Percentiles rank a stretch among this genome's conserved stretches.
Evolutionary conservation across 2,888 invertebrate species (phyloP).

Genomic region (Hemicrepidius hirtus): DNA sequence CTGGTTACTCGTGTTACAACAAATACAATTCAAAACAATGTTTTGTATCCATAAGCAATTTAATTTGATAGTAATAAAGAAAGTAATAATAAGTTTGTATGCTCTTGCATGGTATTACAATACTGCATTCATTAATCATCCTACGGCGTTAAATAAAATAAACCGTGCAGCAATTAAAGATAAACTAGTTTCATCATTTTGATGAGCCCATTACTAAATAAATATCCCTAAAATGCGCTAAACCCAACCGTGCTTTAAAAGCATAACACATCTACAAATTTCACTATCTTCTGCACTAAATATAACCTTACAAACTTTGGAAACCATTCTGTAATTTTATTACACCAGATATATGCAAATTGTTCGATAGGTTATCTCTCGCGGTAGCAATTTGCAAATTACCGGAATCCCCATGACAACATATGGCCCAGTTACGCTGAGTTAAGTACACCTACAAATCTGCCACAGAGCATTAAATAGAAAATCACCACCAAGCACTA

Average conservation of each 20-base stretch:
- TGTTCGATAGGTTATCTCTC: slow-evolving; percentile 41
- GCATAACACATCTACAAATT: slow-evolving; percentile 7
- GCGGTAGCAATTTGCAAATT: slow-evolving; percentile 48
- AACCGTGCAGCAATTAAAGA: too few species aligned
- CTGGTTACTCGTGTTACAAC: too few species aligned
- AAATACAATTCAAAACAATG: too few species aligned
- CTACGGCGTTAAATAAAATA: too few species aligned
- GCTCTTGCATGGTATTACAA: too few species aligned
- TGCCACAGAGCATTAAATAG: slow-evolving; percentile 13
- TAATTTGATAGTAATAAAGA: too few species aligned
- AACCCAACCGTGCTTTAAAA: neutral
- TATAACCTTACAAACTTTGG: slow-evolving; percentile 17
- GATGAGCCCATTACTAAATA: neutral
- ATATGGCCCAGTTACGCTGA: slow-evolving; percentile 25
- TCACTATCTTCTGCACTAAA: slow-evolving; percentile 2
- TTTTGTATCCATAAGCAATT: too few species aligned
- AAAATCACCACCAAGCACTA: slow-evolving; percentile 15
- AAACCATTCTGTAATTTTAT: slow-evolving; percentile 26
- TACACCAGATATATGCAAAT: slow-evolving; percentile 25
- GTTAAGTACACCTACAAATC: slow-evolving; percentile 23
- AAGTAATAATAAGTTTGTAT: too few species aligned
- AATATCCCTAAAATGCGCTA: neutral
- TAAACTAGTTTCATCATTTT: too few species aligned
- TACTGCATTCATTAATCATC: too few species aligned
- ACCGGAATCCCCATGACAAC: slow-evolving; percentile 41